Base-by-base conservation (phyloP, 2,888 invertebrate genomes). In the Congeria kusceri region DNA sequence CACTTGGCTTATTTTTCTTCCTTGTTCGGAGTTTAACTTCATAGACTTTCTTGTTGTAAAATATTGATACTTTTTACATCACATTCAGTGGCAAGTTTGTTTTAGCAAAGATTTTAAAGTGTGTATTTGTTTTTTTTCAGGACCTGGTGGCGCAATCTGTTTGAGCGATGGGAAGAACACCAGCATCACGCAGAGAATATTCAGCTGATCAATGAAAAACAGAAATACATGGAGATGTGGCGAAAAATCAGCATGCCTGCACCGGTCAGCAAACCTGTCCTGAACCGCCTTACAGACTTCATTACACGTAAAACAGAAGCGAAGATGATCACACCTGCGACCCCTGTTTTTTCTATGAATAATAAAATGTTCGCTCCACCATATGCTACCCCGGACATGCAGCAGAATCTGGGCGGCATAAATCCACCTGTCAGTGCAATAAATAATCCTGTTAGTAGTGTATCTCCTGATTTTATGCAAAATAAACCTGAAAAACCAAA, bases 161-260 rank as follows among this genome's bases (percentile, higher is more conserved):
- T 77, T 39, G 90, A 88, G 25, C 83, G 89, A 59, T 92, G 92
- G 92, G 91, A 92, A 29, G 92, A 92, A 61, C 89, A 90, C 68
- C 85, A 91, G 65, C 91, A 92, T 65, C 92, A 91, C 67, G 86
- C 90, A 56, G 91, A 92, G 70, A 91, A 89, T 74, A 86, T 92
- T 80, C 86, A 88, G 57, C 75, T 84, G 7, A 85, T 80, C 28
- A 62, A 80, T 13, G 56, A 68, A 18, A 56, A 72, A 44, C 76
- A 68, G 32, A 71, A 74, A 46, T 53, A 66, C 28, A 32, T 79
- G 46, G 74, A 74, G 57, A 44, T 62, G 15, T 66, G 67, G 63
- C 63, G 75, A 53, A 79, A 75, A 32, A 28, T 66, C 23, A 70
- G 58, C 27, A 32, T 23, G 29, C 47, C 46, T 15, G 20, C 72